Evolutionary conservation across 2,113 vertebrate genomes (phyloP).

Genomic region (Oncorhynchus nerka): DNA sequence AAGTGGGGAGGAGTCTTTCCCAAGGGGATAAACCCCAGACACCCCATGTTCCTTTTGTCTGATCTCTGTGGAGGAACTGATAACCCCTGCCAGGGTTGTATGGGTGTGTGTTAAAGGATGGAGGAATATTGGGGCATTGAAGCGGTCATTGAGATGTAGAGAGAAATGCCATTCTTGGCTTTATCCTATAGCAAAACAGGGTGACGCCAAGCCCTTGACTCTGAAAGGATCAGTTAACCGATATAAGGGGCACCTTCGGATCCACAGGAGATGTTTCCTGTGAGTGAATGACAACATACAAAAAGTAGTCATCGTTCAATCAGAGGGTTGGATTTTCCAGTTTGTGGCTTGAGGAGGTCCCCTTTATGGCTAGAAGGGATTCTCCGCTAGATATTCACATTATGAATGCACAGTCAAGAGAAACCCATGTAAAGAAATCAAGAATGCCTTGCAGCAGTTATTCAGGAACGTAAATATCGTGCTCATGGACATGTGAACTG

Average conservation of each 20-base stretch:
- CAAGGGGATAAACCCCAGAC: constrained; percentile 31
- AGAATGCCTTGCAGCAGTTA: not conserved
- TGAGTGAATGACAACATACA: constrained; percentile 14
- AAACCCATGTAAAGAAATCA: not conserved
- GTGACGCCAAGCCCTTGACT: constrained; percentile 35
- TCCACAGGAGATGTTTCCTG: constrained; percentile 9
- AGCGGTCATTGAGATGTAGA: constrained; percentile 49
- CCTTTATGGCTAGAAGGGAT: constrained; percentile 3
- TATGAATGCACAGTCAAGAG: not conserved
- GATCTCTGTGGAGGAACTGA: not conserved
- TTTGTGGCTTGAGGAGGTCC: constrained; percentile 11
- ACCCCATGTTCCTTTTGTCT: not conserved
- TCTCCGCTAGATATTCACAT: not conserved
- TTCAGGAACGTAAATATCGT: not conserved
- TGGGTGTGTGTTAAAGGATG: constrained; percentile 15
- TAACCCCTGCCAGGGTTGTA: not conserved
- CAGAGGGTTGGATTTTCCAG: constrained; percentile 27
- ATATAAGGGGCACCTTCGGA: constrained; percentile 32
- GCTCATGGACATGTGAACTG: constrained; percentile 17
- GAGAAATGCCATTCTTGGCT: constrained; percentile 30
- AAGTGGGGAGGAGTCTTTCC: constrained; percentile 58
- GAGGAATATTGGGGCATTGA: constrained; percentile 27
- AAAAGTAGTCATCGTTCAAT: constrained; percentile 35
- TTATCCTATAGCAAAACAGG: constrained; percentile 21
- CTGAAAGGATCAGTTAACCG: constrained; percentile 34